A percentile compares a stretch with the other conserved stretches of the same genome.
Evolutionary conservation across 2,888 invertebrate species (phyloP).

Genomic region (Holacanthella duospinosa): DNA sequence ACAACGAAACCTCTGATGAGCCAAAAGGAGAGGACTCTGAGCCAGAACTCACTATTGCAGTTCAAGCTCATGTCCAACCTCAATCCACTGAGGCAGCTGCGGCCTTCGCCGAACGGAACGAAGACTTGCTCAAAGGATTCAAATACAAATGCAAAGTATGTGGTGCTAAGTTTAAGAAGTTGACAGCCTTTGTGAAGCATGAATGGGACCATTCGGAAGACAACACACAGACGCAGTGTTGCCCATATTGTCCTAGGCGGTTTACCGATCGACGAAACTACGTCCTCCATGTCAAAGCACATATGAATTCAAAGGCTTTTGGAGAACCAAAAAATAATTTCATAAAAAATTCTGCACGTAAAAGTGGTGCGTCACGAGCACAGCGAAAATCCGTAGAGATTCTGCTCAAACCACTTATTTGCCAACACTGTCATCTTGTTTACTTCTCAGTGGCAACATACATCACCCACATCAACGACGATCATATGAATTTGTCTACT

Average conservation of each 20-base stretch:
- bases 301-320: neutral
- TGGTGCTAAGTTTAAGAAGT: neutral
- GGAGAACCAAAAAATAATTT: too few relatives aligned
- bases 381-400: neutral
- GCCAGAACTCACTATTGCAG: neutral
- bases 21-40: neutral
- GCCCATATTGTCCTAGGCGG: neutral
- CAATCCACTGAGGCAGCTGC: neutral
- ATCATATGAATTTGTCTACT: neutral
- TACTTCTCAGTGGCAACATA: neutral
- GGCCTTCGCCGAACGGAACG: neutral
- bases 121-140: neutral
- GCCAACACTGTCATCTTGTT: neutral
- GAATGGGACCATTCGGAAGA: constrained; percentile 2
- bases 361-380: neutral
- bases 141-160: neutral
- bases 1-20: neutral
- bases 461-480: neutral
- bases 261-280: neutral
- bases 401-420: neutral
- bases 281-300: neutral
- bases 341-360: too few relatives aligned
- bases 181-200: neutral
- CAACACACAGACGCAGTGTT: neutral
- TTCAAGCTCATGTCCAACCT: neutral